phyloP scores from a whole-genome alignment of 64 coral and sea anemone species.

The Montipora capricornis region DNA sequence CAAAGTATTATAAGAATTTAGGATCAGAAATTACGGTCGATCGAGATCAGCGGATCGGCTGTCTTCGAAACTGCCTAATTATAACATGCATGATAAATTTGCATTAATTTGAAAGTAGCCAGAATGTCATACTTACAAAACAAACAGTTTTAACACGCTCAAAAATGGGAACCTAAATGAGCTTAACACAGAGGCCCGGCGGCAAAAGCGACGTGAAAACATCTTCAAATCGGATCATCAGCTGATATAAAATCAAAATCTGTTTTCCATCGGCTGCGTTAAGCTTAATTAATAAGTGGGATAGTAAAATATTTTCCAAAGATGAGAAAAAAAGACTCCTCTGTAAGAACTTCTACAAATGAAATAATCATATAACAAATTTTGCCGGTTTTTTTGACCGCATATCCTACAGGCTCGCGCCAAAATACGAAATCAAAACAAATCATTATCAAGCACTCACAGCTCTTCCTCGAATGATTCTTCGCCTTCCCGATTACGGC shows the following conservation, averaged over 20 bases:
- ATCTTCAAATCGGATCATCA: neutral
- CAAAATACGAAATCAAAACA: neutral
- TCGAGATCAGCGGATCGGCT: too few relatives aligned
- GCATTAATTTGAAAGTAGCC: too few relatives aligned
- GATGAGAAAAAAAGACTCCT: neutral
- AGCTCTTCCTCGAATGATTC: neutral
- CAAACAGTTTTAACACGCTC: too few relatives aligned
- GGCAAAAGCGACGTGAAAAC: neutral
- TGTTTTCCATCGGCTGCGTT: neutral
- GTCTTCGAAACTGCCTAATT: too few relatives aligned
- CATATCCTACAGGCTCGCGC: neutral
- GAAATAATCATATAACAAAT: neutral
- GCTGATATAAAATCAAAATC: neutral
- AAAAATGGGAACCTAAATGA: too few relatives aligned
- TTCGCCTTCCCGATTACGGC: conserved; percentile 4
- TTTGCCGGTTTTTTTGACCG: conserved; percentile 2
- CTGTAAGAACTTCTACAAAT: neutral
- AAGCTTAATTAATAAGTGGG: neutral
- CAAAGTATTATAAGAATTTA: too few relatives aligned
- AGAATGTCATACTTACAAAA: too few relatives aligned
- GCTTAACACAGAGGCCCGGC: too few relatives aligned
- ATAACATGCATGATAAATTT: too few relatives aligned
- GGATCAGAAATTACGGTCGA: too few relatives aligned
- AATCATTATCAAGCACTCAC: neutral
- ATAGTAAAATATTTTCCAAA: neutral